Base-by-base conservation (phyloP, 2,797 vertebrate species). In the Odontamblyopus lacepedii region DNA sequence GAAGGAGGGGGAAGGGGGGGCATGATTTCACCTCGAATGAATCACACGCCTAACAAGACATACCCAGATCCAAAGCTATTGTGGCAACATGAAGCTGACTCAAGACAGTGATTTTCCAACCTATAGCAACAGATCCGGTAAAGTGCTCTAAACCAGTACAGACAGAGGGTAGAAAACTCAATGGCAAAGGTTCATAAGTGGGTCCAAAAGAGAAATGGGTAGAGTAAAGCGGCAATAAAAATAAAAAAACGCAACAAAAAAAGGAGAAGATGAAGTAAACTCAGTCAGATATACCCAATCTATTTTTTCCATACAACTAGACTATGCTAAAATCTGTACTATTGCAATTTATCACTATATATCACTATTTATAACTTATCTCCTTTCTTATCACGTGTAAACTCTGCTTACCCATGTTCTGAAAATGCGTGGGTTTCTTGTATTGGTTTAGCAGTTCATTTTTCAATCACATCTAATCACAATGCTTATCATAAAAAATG, bases 51-150 rank as follows among this genome's bases (percentile, higher is more conserved):
- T 44, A 63, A 69, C 15, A 56, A 64, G 51, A 72, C 63, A 69
- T 71, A 59, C 56, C 61, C 53, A 44, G 53, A 83, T 81, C 15
- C 18, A 27, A 29, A 15, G 0, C 67, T 78, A 74, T 80, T 78
- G 73, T 78, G 65, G 63, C 73, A 79, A 86, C 81, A 75, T 76
- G 69, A 70, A 7, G 44, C 67, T 55, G 23, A 65, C 44, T 65
- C 63, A 50, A 65, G 64, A 66, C 44, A 8, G 44, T 50, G 64
- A 66, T 66, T 66, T 66, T 65, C 63, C 63, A 29, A 51, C 64
- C 7, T 65, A 50, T 12, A 66, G 23, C 44, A 44, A 44, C 4
- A 44, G 63, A 27, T 65, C 26, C 5, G 48, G 12, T 9, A 38
- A 63, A 9, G 15, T 63, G 62, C 19, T 41, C 13, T 35, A 35